A percentile compares a stretch with the other conserved stretches of the same genome.
These are phyloP conservation scores for Percopsis transmontana DNA, from an alignment of 2,113 vertebrate species.

Conservation along the genomic window DNA sequence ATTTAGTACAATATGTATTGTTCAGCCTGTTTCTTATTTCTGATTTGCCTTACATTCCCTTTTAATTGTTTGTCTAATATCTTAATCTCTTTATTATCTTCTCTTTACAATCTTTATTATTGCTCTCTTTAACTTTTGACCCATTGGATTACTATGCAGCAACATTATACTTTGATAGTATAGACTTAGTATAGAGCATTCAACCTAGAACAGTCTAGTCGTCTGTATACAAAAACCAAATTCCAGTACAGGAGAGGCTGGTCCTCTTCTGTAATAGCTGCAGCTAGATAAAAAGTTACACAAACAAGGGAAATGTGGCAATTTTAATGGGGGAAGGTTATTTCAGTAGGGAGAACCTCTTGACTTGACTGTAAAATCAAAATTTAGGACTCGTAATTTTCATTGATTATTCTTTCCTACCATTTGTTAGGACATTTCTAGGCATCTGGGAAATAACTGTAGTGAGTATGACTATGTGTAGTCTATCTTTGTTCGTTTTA, in stretches of 20 bases:
- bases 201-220: constrained; percentile 23
- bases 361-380: constrained; percentile 14
- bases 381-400: constrained; percentile 17
- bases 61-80: background rate
- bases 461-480: constrained; percentile 15
- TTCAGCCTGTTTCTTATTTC: no score
- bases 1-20: no score
- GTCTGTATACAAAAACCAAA: constrained; percentile 26
- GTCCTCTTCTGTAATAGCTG: constrained; percentile 49
- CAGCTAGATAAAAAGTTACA: constrained; percentile 20
- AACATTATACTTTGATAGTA: background rate
- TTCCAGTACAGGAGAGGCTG: constrained; percentile 55
- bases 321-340: constrained; percentile 47
- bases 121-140: constrained; percentile 1
- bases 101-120: background rate
- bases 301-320: constrained; percentile 69
- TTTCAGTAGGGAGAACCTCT: constrained; percentile 36
- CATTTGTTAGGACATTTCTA: constrained; percentile 24
- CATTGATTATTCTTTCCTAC: constrained; percentile 37
- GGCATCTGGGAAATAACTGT: constrained; percentile 27
- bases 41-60: background rate
- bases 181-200: constrained; percentile 6
- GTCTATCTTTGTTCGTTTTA: constrained; percentile 16
- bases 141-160: constrained; percentile 54
- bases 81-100: background rate